A percentile compares a stretch with the other conserved stretches of the same genome.
These are phyloP conservation scores for Odontomyia ornata DNA, from an alignment of 2,888 invertebrate species.

Conservation along the genomic window DNA sequence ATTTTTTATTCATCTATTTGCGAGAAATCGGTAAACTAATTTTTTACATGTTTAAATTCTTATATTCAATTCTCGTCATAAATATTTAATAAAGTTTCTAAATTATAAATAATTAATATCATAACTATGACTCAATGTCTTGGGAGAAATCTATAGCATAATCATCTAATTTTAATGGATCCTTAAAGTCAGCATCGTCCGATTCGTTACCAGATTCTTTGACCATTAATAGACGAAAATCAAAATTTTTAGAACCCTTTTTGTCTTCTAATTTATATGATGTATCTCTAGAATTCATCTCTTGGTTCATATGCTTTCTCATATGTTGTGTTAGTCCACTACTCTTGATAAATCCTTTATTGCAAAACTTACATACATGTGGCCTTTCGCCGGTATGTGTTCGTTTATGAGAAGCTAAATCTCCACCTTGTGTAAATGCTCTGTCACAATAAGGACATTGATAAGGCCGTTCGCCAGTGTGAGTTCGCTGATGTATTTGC, in stretches of 20 bases:
- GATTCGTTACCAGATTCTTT: neutral
- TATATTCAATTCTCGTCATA: neutral
- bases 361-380: constrained; percentile 50
- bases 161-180: neutral
- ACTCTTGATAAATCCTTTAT: constrained; percentile 52
- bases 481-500: constrained; percentile 66
- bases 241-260: neutral
- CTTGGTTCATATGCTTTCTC: constrained; percentile 46
- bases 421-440: constrained; percentile 52
- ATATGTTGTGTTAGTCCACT: constrained; percentile 51
- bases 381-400: constrained; percentile 53
- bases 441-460: constrained; percentile 52
- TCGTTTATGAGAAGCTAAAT: constrained; percentile 52
- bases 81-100: neutral
- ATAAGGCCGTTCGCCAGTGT: constrained; percentile 63
- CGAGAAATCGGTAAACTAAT: too few relatives aligned
- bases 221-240: neutral
- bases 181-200: neutral
- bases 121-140: neutral
- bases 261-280: neutral
- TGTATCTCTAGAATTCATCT: neutral
- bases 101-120: neutral
- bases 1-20: too few relatives aligned
- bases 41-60: neutral
- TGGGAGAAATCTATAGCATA: neutral